Conservation (phyloP, 2,888 invertebrate species). For the Lochmaea crataegi region DNA sequence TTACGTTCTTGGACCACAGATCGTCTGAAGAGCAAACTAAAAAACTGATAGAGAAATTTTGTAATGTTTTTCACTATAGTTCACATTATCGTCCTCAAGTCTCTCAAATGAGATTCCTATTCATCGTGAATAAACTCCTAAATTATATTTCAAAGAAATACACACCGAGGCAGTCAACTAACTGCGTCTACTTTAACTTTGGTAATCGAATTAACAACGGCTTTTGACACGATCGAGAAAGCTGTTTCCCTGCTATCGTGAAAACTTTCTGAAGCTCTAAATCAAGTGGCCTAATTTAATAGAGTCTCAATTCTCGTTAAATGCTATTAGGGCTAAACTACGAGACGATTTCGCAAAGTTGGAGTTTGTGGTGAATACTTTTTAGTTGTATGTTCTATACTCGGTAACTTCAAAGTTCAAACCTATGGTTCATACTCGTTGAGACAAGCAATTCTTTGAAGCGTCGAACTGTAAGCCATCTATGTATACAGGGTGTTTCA, state of each 20-base stretch:
- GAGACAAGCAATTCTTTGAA: too few relatives aligned
- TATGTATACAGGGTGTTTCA: neutral
- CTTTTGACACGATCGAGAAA: constrained; percentile 15
- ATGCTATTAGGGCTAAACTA: constrained; percentile 5
- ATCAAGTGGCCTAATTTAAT: constrained; percentile 16
- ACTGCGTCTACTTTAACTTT: constrained; percentile 11
- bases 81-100: neutral
- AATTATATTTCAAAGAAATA: constrained; percentile 11
- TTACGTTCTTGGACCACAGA: too few relatives aligned
- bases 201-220: constrained; percentile 18
- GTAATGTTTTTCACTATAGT: neutral
- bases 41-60: neutral
- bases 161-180: neutral
- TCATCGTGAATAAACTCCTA: neutral
- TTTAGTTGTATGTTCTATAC: neutral
- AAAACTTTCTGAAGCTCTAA: constrained; percentile 10
- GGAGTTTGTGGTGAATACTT: too few relatives aligned
- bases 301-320: constrained; percentile 8
- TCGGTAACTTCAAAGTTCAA: neutral
- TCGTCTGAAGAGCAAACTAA: too few relatives aligned
- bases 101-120: constrained; percentile 8
- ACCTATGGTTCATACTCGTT: neutral
- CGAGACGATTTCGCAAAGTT: neutral
- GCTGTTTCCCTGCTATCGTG: constrained; percentile 8
- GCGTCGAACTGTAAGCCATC: neutral